Conservation (phyloP, 2,113 vertebrate genomes). For the Cephalopterus ornatus region DNA sequence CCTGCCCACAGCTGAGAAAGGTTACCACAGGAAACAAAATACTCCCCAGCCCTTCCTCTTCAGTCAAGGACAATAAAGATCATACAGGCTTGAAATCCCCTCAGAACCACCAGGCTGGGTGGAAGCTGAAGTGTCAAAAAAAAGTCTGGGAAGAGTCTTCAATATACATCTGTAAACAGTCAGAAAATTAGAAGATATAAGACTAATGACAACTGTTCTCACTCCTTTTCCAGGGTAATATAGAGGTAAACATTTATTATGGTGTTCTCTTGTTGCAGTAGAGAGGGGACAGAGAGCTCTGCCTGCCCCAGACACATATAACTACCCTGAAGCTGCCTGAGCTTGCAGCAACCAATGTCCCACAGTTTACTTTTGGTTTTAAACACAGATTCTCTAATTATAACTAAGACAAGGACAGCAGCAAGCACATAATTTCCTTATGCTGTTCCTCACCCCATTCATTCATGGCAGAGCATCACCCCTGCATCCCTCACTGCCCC, state of each 20-base stretch:
- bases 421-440: rapidly evolving
- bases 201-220: neutral
- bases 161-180: neutral
- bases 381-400: neutral
- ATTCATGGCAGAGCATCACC: neutral
- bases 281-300: neutral
- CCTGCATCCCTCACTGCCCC: rapidly evolving
- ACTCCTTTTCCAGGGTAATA: neutral
- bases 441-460: neutral
- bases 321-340: neutral
- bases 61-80: neutral
- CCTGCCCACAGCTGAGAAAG: neutral
- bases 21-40: neutral
- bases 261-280: neutral
- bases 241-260: neutral
- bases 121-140: neutral
- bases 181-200: neutral
- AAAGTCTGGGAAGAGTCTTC: neutral
- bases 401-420: neutral
- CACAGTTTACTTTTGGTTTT: neutral
- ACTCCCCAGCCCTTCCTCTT: neutral
- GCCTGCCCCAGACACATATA: neutral
- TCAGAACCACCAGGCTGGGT: neutral
- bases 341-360: neutral
- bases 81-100: neutral